phyloP scores from a whole-genome alignment of 2,113 vertebrate genomes.

The Arvicanthis niloticus region DNA sequence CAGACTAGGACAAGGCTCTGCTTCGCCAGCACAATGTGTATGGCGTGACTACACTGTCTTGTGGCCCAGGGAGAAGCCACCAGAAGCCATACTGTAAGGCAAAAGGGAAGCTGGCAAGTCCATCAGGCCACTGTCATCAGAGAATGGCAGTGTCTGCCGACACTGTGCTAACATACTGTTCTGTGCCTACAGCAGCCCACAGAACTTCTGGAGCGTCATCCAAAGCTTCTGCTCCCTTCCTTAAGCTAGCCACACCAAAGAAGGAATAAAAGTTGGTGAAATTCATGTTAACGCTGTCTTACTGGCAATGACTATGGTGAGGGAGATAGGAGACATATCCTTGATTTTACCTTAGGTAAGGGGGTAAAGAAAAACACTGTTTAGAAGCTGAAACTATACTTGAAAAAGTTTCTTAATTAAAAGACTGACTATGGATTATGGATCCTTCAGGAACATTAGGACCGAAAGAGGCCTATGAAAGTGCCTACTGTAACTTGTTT shows the following conservation, averaged over 20 bases:
- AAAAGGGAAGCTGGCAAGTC: not conserved
- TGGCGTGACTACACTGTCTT: not conserved
- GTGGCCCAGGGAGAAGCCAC: not conserved
- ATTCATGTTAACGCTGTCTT: not conserved
- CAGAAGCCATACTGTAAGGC: not conserved
- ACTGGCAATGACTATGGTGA: not conserved
- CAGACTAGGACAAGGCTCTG: constrained; percentile 2
- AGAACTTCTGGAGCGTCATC: not conserved
- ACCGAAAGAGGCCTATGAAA: not conserved
- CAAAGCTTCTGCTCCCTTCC: not conserved
- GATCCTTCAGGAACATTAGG: not conserved
- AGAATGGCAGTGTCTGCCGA: not conserved
- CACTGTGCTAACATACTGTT: not conserved
- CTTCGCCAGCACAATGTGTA: not conserved
- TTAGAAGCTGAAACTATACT: constrained; percentile 3
- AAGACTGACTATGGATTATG: not conserved
- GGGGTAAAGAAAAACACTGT: not conserved
- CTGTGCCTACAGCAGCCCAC: not conserved
- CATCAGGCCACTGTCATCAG: not conserved
- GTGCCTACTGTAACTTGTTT: constrained; percentile 7
- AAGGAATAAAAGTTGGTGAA: not conserved
- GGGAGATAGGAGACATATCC: not conserved
- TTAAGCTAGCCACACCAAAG: not conserved
- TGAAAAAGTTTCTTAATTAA: not conserved
- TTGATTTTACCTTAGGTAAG: not conserved